Evolutionary conservation across 2,113 vertebrate genomes (phyloP).

Genomic region (Tringa solitaria): DNA sequence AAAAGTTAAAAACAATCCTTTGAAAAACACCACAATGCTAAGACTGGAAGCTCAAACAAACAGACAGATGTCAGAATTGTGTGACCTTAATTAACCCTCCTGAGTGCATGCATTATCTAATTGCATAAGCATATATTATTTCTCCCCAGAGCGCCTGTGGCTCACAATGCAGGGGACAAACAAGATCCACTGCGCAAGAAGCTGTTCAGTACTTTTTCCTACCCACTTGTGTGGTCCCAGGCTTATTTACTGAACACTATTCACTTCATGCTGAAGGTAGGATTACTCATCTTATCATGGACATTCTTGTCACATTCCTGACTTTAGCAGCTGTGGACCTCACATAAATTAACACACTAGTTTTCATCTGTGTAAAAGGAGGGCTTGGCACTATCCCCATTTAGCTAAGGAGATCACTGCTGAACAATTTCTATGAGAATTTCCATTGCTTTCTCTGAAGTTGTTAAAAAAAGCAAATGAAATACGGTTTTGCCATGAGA

Average conservation of each 20-base stretch:
- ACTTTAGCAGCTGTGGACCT: background rate
- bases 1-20: background rate
- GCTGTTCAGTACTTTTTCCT: background rate
- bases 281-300: background rate
- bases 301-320: constrained; percentile 25
- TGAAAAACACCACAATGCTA: background rate
- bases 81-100: constrained; percentile 5
- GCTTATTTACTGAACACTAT: background rate
- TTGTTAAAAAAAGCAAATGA: background rate
- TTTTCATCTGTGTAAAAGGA: constrained; percentile 29
- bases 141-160: background rate
- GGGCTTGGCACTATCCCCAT: background rate
- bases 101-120: background rate
- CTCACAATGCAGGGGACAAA: background rate
- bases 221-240: background rate
- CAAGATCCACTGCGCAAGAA: background rate
- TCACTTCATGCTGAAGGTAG: background rate
- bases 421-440: background rate
- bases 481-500: background rate
- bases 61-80: background rate
- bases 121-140: background rate
- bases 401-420: background rate
- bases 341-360: constrained; percentile 8
- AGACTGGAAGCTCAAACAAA: background rate
- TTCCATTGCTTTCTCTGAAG: background rate